Conservation (phyloP, 2,888 invertebrate genomes). For the Apodemia duryi region DNA sequence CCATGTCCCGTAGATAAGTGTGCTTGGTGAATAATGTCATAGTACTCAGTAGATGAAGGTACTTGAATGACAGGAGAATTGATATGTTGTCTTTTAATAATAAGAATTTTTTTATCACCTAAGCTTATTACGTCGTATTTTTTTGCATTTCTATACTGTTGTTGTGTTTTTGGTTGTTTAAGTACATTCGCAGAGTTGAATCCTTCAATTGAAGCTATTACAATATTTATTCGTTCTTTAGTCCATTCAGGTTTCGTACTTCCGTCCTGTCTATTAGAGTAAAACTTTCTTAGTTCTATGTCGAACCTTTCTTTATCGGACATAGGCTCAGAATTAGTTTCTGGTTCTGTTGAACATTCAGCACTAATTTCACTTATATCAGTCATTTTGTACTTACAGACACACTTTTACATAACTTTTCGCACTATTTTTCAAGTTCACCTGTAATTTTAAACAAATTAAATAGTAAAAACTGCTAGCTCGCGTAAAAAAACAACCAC, state of each 20-base stretch:
- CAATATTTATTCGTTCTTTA: constrained; percentile 9
- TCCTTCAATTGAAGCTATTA: too few species aligned
- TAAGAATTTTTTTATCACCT: constrained; percentile 20
- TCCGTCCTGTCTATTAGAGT: constrained; percentile 9
- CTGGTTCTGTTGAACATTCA: too few species aligned
- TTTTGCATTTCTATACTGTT: constrained; percentile 14
- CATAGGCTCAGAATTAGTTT: too few species aligned
- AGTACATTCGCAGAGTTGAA: too few species aligned
- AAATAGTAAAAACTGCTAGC: too few species aligned
- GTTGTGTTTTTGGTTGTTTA: constrained; percentile 11
- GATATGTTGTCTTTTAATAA: constrained; percentile 21
- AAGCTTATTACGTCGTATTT: constrained; percentile 22
- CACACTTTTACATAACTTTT: too few species aligned
- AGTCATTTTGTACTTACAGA: too few species aligned
- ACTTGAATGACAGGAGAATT: constrained; percentile 18
- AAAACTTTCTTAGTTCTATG: constrained; percentile 10
- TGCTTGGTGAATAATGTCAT: constrained; percentile 20
- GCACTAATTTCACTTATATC: neutral
- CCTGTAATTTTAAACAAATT: too few species aligned
- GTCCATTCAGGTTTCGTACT: constrained; percentile 14
- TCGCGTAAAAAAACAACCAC: too few species aligned
- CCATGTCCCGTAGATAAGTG: constrained; percentile 25
- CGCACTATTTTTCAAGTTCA: too few species aligned
- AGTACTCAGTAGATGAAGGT: constrained; percentile 17
- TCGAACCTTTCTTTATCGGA: too few species aligned